Evolutionary conservation across 2,113 vertebrate genomes (phyloP).

Genomic region (Hiodon tergisus): DNA sequence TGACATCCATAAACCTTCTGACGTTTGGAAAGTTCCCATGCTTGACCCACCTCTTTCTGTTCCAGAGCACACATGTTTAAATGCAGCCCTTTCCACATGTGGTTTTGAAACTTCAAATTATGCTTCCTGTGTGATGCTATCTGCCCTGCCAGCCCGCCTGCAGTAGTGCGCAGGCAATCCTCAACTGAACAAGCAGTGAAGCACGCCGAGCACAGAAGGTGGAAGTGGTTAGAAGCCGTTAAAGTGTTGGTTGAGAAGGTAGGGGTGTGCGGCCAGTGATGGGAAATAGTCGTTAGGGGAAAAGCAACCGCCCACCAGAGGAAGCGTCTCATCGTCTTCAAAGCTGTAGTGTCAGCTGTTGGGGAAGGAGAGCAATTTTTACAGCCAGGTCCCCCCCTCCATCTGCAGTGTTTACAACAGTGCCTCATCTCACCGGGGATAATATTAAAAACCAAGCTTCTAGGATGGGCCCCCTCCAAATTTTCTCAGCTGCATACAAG

Average conservation of each 20-base stretch:
- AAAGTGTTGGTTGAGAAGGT: slow-evolving; percentile 78
- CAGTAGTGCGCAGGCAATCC: slow-evolving; percentile 46
- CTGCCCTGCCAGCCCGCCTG: slow-evolving; percentile 54
- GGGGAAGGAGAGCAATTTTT: slow-evolving; percentile 44
- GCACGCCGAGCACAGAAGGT: slow-evolving; percentile 54
- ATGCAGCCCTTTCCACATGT: slow-evolving; percentile 25
- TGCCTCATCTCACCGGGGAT: background rate
- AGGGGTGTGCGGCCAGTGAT: slow-evolving; percentile 80
- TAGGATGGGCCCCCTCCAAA: background rate
- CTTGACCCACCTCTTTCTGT: slow-evolving; percentile 32
- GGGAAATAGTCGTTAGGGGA: slow-evolving; percentile 85
- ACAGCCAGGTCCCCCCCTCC: slow-evolving; percentile 6
- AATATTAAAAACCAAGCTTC: too few species aligned
- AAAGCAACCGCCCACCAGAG: slow-evolving; percentile 65
- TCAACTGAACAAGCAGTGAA: slow-evolving; percentile 33
- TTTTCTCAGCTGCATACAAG: too few species aligned
- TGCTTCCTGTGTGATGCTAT: slow-evolving; percentile 68
- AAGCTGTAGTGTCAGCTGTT: slow-evolving; percentile 67
- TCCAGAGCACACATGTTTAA: slow-evolving; percentile 21
- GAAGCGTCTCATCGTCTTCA: slow-evolving; percentile 65
- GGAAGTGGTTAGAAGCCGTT: slow-evolving; percentile 93
- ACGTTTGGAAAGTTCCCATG: background rate
- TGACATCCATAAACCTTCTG: slow-evolving; percentile 1
- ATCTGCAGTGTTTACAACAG: slow-evolving; percentile 3
- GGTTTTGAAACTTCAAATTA: slow-evolving; percentile 41